These are phyloP conservation scores for Holothuria glaberrima DNA, from an alignment of 35 echinoderm and acorn worm genomes.

Conservation along the genomic window DNA sequence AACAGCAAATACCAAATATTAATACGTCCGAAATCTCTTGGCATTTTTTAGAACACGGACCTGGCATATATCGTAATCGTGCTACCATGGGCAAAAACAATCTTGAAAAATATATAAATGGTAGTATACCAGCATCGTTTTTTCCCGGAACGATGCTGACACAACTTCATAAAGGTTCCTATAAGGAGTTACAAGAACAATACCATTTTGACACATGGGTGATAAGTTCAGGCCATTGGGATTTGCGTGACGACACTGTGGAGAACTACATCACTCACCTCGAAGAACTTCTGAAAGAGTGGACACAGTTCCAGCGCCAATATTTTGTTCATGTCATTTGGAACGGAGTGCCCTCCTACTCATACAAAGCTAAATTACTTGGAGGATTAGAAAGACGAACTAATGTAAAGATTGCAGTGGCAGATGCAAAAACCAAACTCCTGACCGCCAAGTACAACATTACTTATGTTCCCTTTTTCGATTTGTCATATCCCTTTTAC, in stretches of 20 bases:
- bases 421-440: background rate
- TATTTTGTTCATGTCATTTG: background rate
- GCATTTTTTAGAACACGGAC: background rate
- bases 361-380: background rate
- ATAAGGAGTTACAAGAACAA: background rate
- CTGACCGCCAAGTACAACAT: constrained; percentile 18
- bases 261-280: constrained; percentile 2
- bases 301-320: background rate
- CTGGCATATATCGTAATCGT: background rate
- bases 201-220: constrained; percentile 9
- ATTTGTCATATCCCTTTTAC: constrained; percentile 9
- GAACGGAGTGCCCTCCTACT: constrained; percentile 3
- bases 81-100: background rate
- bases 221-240: constrained; percentile 11
- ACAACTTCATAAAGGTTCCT: background rate
- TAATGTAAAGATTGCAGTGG: constrained; percentile 11
- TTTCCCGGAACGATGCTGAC: background rate
- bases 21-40: background rate
- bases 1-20: background rate
- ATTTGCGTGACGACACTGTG: constrained; percentile 3
- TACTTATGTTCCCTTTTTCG: constrained; percentile 4
- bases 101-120: background rate
- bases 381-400: background rate
- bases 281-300: background rate
- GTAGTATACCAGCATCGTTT: background rate